phyloP scores from a whole-genome alignment of 2,113 vertebrate species.

The Tricholaema leucomelas region DNA sequence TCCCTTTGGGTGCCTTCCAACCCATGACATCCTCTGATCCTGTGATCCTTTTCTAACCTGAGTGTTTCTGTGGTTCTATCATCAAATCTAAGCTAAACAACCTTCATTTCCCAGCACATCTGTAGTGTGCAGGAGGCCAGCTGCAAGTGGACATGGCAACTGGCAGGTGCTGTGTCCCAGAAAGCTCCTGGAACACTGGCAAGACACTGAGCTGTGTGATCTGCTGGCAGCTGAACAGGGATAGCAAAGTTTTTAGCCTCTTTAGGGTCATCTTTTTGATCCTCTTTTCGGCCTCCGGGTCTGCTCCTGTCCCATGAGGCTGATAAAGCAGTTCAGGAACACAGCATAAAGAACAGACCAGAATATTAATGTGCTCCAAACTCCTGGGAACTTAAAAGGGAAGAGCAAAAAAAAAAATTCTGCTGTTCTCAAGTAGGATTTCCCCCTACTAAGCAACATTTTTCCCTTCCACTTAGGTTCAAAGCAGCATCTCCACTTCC shows the following conservation, averaged over 20 bases:
- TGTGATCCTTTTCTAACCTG: too few species aligned
- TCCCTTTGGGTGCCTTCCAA: too few species aligned
- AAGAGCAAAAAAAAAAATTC: background rate
- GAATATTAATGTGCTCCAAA: conserved; percentile 24
- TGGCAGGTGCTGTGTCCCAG: background rate
- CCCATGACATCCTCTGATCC: too few species aligned
- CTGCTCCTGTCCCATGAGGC: background rate
- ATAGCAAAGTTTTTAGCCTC: background rate
- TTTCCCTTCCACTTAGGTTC: background rate
- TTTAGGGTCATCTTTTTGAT: conserved; percentile 28
- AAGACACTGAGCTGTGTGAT: background rate
- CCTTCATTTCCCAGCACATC: background rate
- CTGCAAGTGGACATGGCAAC: background rate
- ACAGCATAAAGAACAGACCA: background rate
- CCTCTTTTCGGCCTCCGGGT: background rate
- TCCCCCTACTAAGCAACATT: background rate
- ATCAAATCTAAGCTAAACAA: background rate
- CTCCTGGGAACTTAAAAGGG: background rate
- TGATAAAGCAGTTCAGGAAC: background rate
- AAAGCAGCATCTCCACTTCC: background rate
- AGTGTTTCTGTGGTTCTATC: too few species aligned
- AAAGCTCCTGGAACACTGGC: background rate
- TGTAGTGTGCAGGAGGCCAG: background rate
- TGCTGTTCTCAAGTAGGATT: background rate
- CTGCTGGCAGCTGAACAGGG: background rate